phyloP scores from a whole-genome alignment of 2,888 invertebrate genomes.

The Orthonychiurus folsomi region DNA sequence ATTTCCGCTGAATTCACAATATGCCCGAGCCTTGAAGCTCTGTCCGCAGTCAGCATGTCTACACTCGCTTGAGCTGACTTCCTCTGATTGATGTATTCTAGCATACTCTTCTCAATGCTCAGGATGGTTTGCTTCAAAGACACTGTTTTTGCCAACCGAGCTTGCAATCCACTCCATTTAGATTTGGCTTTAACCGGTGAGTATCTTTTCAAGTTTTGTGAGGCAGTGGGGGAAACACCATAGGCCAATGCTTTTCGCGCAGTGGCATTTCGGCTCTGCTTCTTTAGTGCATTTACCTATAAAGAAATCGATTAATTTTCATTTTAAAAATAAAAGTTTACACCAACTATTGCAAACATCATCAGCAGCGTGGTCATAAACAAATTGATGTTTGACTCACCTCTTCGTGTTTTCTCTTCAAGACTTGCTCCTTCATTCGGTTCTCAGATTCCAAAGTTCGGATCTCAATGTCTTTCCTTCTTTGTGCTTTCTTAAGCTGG shows the following conservation, averaged over 20 bases:
- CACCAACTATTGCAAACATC: too few relatives aligned
- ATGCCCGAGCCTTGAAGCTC: background rate
- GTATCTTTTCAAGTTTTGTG: background rate
- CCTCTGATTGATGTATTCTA: conserved; percentile 22
- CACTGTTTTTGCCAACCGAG: conserved; percentile 19
- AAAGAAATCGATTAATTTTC: too few relatives aligned
- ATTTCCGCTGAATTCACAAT: conserved; percentile 24
- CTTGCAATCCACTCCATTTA: conserved; percentile 54
- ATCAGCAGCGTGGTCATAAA: too few relatives aligned
- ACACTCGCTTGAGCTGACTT: conserved; percentile 3
- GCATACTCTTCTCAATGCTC: conserved; percentile 27
- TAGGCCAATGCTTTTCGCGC: background rate
- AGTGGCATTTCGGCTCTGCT: background rate
- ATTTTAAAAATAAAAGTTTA: too few relatives aligned
- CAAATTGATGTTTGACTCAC: too few relatives aligned
- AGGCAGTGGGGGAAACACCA: background rate
- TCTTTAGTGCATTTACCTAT: conserved; percentile 14
- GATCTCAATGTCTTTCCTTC: conserved; percentile 73
- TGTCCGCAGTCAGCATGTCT: conserved; percentile 12
- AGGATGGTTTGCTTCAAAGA: conserved; percentile 21
- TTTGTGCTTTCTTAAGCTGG: conserved; percentile 78
- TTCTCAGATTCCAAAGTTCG: conserved; percentile 79
- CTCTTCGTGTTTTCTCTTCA: conserved; percentile 84
- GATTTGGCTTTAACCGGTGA: conserved; percentile 61
- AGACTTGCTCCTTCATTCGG: conserved; percentile 73